phyloP scores from a whole-genome alignment of 2,888 invertebrate genomes.

The Orthosia cruda region DNA sequence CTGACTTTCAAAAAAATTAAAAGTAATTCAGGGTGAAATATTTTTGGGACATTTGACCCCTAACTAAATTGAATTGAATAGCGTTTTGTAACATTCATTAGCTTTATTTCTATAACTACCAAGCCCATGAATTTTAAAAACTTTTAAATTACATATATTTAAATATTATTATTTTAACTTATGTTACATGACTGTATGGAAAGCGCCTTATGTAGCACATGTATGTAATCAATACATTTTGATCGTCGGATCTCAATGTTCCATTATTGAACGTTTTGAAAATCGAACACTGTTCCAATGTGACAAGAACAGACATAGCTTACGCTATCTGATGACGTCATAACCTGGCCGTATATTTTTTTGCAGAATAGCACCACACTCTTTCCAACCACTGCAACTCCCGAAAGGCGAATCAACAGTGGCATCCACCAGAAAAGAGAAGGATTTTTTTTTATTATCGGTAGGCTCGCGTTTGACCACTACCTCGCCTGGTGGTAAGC shows the following conservation, averaged over 20 bases:
- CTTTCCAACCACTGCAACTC: not conserved
- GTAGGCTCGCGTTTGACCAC: no score
- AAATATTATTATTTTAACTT: not conserved
- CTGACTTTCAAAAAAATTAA: not conserved
- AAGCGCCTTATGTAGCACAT: not conserved
- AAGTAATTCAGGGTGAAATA: no score
- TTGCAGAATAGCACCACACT: no score
- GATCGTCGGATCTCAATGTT: constrained; percentile 3
- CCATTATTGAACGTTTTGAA: constrained; percentile 38
- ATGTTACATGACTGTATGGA: constrained; percentile 12
- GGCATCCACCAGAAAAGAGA: not conserved
- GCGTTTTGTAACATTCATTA: not conserved
- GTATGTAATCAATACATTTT: constrained; percentile 11
- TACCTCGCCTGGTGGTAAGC: no score
- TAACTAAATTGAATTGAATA: not conserved
- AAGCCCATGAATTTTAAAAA: constrained; percentile 16
- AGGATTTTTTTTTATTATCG: no score
- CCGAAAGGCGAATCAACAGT: not conserved
- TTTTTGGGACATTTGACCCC: not conserved
- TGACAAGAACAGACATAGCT: constrained; percentile 29
- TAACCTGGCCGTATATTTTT: not conserved
- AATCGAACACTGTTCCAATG: constrained; percentile 27
- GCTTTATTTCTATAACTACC: no score
- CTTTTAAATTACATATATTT: constrained; percentile 1
- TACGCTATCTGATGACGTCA: constrained; percentile 33